Evolutionary conservation across 2,113 vertebrate species (phyloP), one percentile per base, ranked within the genome.

Genomic region (Caretta caretta): DNA sequence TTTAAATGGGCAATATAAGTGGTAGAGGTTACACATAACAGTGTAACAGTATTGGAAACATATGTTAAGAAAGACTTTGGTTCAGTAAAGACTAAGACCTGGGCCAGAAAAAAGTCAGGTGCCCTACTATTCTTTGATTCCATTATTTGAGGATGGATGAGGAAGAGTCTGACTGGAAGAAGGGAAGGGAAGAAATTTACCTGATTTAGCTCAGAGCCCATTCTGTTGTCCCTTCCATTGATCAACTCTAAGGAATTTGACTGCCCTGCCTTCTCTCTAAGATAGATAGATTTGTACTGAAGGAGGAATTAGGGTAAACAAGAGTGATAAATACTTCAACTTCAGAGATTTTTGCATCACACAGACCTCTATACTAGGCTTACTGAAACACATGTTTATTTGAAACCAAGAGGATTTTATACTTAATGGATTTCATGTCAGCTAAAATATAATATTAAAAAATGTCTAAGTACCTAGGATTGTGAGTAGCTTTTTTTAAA

Each of bases 301-400:
- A 96, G 96, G 96, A 95, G 79, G 96, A 90, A 93, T 97, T 96
- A 97, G 72, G 90, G 50, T 93, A 93, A 93, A 93, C 88, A 17
- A 25, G 38, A 95, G 53, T 92, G 91, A 92, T 91, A 92, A 93
- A 88, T 95, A 31, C 65, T 95, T 95, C 38, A 94, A 89, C 14
- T 29, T 72, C 65, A 72, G 65, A 72, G n/a, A 72, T 72, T 29
- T 78, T 92, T 90, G 25, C 65, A n/a, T 85, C 57, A 24, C 2
- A 0, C 59, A 91, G 79, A 57, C 16, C 22, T 89, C 76, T 54
- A 31, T 80, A 27, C 49, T n/a, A 79, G n/a, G 79, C 89, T 96
- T 96, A 95, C 90, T 85, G 48, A 75, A 95, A 85, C 57, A 90
- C 78, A 92, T 82, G 51, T 91, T 97, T 95, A 72, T 93, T 85